phyloP scores from a whole-genome alignment of 2,888 invertebrate genomes.

The Watsonalla binaria region DNA sequence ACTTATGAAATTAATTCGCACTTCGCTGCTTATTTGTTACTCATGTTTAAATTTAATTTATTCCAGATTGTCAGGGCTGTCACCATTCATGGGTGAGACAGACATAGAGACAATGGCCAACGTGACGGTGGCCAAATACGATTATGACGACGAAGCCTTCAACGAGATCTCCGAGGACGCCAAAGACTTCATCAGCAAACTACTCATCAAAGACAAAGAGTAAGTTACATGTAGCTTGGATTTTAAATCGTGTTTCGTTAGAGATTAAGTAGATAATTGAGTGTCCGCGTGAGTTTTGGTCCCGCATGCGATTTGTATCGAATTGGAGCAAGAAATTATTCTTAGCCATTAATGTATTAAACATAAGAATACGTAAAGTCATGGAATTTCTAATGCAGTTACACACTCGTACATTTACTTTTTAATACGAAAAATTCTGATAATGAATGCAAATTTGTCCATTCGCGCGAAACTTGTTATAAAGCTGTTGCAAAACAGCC shows the following conservation, averaged over 20 bases:
- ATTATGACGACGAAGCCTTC: constrained; percentile 98
- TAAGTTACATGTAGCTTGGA: constrained; percentile 72
- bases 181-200: constrained; percentile 95
- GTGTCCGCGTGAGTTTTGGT: no score
- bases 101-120: constrained; percentile 99
- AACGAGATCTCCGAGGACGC: constrained; percentile 95
- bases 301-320: no score
- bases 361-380: no score
- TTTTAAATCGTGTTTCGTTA: not conserved
- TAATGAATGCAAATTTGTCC: constrained; percentile 7
- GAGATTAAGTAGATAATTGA: not conserved
- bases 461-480: constrained; percentile 9
- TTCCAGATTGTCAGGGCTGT: constrained; percentile 93
- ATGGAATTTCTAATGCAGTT: no score
- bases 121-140: constrained; percentile 97
- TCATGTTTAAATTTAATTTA: constrained; percentile 1
- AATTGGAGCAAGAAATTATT: no score
- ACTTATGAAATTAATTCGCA: no score
- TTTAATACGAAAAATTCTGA: not conserved
- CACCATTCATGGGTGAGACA: constrained; percentile 98
- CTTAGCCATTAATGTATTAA: no score
- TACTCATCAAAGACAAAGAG: constrained; percentile 95
- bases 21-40: no score
- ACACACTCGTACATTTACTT: no score
- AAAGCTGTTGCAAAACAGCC: constrained; percentile 44